Evolutionary conservation across 2,797 vertebrate species (phyloP).

Genomic region (Malacoraja senta): DNA sequence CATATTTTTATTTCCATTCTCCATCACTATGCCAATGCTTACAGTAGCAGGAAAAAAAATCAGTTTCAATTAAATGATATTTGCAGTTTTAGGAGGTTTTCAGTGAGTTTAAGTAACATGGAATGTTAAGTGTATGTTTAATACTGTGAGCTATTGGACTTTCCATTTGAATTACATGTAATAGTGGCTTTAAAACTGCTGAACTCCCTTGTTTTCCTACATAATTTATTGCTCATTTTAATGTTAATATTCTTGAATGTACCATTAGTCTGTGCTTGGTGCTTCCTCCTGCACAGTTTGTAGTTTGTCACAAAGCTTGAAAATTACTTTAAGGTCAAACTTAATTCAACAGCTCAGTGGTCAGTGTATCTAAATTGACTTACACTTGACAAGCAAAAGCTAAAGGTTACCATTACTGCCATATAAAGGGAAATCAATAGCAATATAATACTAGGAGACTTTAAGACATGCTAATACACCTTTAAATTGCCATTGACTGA

Average conservation of each 20-base stretch:
- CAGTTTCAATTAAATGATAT: too few relatives aligned
- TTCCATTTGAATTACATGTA: too few relatives aligned
- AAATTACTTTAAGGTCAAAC: neutral
- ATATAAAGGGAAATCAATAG: neutral
- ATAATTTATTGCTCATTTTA: neutral
- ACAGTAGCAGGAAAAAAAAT: too few relatives aligned
- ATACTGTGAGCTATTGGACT: too few relatives aligned
- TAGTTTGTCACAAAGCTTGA: neutral
- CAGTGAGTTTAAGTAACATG: too few relatives aligned
- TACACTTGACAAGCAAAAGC: neutral
- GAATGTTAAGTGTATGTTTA: too few relatives aligned
- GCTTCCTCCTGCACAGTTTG: neutral
- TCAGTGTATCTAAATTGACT: neutral
- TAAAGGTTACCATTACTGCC: neutral
- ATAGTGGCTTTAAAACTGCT: too few relatives aligned
- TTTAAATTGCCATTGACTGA: neutral
- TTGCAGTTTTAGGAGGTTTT: too few relatives aligned
- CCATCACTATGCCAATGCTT: too few relatives aligned
- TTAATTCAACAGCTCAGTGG: constrained; percentile 15
- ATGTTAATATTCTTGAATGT: neutral
- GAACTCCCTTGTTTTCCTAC: too few relatives aligned
- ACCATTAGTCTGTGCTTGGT: neutral
- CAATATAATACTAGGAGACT: neutral
- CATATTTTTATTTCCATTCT: neutral
- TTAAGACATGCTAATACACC: neutral